These are phyloP conservation scores for Hydrotaea diabolus DNA, from an alignment of 2,888 invertebrate species.

Conservation along the genomic window DNA sequence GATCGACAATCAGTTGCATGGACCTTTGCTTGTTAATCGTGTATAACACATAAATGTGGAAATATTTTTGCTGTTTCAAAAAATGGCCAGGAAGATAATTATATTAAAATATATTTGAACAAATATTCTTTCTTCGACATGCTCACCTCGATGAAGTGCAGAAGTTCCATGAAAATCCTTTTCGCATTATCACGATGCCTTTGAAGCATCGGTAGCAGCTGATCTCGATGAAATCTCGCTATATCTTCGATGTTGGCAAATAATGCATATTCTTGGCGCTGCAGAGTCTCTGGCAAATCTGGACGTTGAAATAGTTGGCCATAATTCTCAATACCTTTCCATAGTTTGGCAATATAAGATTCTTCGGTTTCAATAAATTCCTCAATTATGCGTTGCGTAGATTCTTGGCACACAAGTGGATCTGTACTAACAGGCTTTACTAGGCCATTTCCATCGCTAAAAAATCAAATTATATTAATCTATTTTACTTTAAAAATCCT, in stretches of 20 bases:
- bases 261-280: slow-evolving; percentile 82
- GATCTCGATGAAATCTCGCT: slow-evolving; percentile 89
- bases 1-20: slow-evolving; percentile 76
- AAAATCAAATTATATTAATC: too few relatives aligned
- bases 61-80: slow-evolving; percentile 75
- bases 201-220: slow-evolving; percentile 78
- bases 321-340: slow-evolving; percentile 77
- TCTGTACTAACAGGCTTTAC: background rate
- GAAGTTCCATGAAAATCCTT: slow-evolving; percentile 77
- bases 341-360: slow-evolving; percentile 77
- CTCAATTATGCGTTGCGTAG: slow-evolving; percentile 76
- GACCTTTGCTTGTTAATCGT: slow-evolving; percentile 80
- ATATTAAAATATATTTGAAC: too few relatives aligned
- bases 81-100: too few relatives aligned
- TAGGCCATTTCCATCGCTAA: too few relatives aligned
- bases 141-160: slow-evolving; percentile 75
- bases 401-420: background rate
- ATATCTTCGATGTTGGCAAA: slow-evolving; percentile 97
- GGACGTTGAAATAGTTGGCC: slow-evolving; percentile 76
- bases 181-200: slow-evolving; percentile 76
- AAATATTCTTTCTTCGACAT: background rate
- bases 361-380: slow-evolving; percentile 79
- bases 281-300: slow-evolving; percentile 75
- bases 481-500: too few relatives aligned
- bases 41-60: slow-evolving; percentile 79